Conservation (phyloP, 2,113 vertebrate species). For the Indicator indicator region DNA sequence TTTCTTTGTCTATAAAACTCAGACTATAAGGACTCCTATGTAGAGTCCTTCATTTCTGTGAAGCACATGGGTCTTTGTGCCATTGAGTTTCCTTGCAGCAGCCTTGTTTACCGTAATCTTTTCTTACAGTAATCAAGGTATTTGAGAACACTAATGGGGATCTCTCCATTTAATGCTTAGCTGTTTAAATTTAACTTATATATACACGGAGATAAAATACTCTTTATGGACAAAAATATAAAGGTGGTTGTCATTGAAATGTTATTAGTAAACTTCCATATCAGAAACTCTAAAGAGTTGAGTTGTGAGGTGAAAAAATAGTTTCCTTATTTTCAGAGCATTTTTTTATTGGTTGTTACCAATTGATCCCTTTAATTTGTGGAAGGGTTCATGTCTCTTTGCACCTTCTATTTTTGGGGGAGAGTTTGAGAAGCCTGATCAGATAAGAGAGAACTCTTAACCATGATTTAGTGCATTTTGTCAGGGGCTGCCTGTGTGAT, state of each 20-base stretch:
- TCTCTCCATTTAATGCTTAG: not conserved
- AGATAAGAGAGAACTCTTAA: not conserved
- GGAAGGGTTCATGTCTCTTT: not conserved
- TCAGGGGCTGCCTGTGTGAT: not conserved
- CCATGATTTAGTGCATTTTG: not conserved
- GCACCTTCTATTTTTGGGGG: not conserved
- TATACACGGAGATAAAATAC: not conserved
- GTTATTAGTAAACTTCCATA: not conserved
- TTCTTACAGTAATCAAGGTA: not conserved
- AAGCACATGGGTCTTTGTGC: not conserved
- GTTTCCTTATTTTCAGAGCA: not conserved
- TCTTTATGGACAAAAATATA: not conserved
- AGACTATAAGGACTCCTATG: not conserved
- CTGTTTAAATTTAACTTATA: not conserved
- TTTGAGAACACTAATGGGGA: not conserved
- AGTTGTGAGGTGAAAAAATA: not conserved
- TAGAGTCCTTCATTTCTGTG: not conserved
- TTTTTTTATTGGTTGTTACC: not conserved
- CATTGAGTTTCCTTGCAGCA: not conserved
- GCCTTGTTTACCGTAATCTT: not conserved
- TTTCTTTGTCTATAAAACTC: not conserved
- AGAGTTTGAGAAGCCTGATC: slow-evolving; percentile 32
- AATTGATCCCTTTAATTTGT: not conserved
- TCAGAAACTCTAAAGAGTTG: not conserved
- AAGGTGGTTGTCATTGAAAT: not conserved